A percentile compares a stretch with the other conserved stretches of the same genome.
Evolutionary conservation across 1,140 invertebrate genomes (phyloP).

Genomic region (Lanistes nyassanus): DNA sequence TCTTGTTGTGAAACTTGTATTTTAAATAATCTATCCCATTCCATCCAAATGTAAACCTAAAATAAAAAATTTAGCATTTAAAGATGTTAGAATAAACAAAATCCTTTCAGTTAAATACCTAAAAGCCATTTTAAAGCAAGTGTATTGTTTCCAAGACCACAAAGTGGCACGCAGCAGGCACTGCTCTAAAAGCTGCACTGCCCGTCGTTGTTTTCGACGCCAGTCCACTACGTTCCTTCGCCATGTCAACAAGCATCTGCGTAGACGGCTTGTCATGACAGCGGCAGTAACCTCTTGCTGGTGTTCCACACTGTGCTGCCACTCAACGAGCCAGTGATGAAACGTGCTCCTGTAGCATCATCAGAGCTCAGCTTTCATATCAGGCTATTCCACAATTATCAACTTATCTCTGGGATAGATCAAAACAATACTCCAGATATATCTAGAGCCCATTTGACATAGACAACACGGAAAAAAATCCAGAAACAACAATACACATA

Average conservation of each 20-base stretch:
- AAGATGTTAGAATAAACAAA: too few relatives aligned
- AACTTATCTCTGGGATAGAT: neutral
- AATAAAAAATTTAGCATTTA: too few relatives aligned
- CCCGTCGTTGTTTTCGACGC: slow-evolving; percentile 14
- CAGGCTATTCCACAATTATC: neutral
- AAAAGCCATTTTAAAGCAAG: slow-evolving; percentile 9
- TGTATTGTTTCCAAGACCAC: slow-evolving; percentile 13
- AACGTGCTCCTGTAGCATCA: slow-evolving; percentile 25
- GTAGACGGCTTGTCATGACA: slow-evolving; percentile 19
- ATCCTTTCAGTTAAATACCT: slow-evolving; percentile 1
- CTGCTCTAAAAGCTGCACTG: slow-evolving; percentile 27
- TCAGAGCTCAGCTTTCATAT: neutral
- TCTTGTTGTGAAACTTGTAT: too few relatives aligned
- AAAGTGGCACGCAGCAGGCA: slow-evolving; percentile 22
- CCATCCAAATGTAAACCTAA: too few relatives aligned
- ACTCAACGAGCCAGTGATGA: slow-evolving; percentile 10
- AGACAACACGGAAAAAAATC: neutral
- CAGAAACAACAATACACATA: neutral
- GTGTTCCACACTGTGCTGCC: slow-evolving; percentile 12
- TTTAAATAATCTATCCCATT: too few relatives aligned
- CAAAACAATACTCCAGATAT: neutral
- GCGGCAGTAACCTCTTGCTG: slow-evolving; percentile 7
- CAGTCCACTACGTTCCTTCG: slow-evolving; percentile 20
- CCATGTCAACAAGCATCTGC: slow-evolving; percentile 23
- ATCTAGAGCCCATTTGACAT: neutral